Evolutionary conservation across 2,888 invertebrate species (phyloP).

Genomic region (Agriotes lineatus): DNA sequence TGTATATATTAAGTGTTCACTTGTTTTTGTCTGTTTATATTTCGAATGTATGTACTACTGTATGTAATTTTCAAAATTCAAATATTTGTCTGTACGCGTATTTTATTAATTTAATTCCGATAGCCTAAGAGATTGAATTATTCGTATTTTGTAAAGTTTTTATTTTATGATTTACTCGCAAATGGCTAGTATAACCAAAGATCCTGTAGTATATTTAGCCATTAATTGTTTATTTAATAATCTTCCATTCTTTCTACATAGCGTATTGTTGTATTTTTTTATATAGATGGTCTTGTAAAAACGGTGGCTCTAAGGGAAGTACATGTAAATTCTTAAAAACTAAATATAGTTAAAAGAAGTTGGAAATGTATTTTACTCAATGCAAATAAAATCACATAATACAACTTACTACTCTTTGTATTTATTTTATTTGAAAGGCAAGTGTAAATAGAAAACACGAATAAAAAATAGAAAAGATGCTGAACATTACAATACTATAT

Average conservation of each 20-base stretch:
- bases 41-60: constrained; percentile 47
- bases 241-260: constrained; percentile 43
- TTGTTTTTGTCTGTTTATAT: constrained; percentile 45
- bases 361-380: constrained; percentile 66
- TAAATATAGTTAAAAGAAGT: constrained; percentile 58
- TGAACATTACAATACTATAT: neutral
- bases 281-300: constrained; percentile 57
- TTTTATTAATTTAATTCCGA: constrained; percentile 45
- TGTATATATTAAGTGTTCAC: constrained; percentile 58
- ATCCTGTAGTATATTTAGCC: constrained; percentile 64
- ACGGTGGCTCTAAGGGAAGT: constrained; percentile 62
- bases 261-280: constrained; percentile 51
- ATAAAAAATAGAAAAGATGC: neutral
- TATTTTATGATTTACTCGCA: constrained; percentile 50
- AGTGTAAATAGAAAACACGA: constrained; percentile 1
- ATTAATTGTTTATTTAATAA: constrained; percentile 47
- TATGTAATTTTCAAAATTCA: constrained; percentile 43
- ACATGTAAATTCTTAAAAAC: constrained; percentile 63
- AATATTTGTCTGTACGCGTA: constrained; percentile 36
- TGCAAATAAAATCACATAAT: constrained; percentile 57
- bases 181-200: constrained; percentile 68
- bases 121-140: constrained; percentile 23
- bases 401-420: constrained; percentile 38
- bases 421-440: neutral
- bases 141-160: constrained; percentile 26